phyloP scores from a whole-genome alignment of 35 echinoderm and acorn worm species.

The Amphiura filiformis region DNA sequence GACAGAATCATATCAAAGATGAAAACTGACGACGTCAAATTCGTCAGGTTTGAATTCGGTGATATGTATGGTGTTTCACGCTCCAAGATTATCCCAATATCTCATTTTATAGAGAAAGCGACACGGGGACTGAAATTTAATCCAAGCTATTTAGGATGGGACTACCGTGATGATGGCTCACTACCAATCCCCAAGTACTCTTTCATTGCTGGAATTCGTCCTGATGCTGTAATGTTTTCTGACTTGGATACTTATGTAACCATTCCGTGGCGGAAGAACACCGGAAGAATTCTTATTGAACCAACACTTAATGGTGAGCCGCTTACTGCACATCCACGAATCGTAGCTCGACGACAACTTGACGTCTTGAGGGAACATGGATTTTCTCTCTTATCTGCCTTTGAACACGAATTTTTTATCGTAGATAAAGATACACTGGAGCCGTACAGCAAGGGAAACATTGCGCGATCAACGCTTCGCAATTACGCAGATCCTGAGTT shows the following conservation, averaged over 20 bases:
- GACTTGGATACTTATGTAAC: constrained; percentile 67
- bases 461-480: constrained; percentile 47
- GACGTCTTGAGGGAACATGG: constrained; percentile 31
- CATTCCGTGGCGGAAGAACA: constrained; percentile 54
- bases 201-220: constrained; percentile 41
- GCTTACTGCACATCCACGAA: constrained; percentile 27
- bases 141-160: constrained; percentile 49
- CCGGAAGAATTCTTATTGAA: constrained; percentile 42
- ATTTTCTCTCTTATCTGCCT: constrained; percentile 31
- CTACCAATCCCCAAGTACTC: constrained; percentile 23
- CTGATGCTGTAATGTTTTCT: constrained; percentile 50
- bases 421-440: constrained; percentile 45
- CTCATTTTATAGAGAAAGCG: constrained; percentile 57
- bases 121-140: constrained; percentile 45
- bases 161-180: constrained; percentile 22
- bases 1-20: too few relatives aligned
- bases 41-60: too few relatives aligned
- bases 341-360: constrained; percentile 51
- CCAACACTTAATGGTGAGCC: constrained; percentile 6
- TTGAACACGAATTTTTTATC: constrained; percentile 78
- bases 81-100: constrained; percentile 70
- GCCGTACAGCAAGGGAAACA: constrained; percentile 38
- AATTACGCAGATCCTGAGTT: constrained; percentile 45
- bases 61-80: constrained; percentile 77
- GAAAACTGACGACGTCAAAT: too few relatives aligned